phyloP scores from a whole-genome alignment of 2,113 vertebrate genomes.

The Rutilus rutilus region DNA sequence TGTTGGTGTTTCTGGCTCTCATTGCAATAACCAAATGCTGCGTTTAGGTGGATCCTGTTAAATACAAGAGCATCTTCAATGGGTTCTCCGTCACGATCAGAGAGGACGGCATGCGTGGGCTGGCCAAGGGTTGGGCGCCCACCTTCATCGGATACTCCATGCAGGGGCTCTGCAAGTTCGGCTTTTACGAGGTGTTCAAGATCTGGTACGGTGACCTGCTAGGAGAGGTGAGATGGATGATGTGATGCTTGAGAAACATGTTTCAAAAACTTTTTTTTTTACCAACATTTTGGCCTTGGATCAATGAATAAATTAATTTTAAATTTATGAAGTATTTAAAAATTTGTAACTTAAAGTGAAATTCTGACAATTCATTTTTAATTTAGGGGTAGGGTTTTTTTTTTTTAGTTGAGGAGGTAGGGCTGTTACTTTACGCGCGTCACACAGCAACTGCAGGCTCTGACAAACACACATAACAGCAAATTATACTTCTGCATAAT shows the following conservation, averaged over 20 bases:
- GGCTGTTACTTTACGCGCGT: no score
- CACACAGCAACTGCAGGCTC: no score
- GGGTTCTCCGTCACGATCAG: constrained; percentile 90
- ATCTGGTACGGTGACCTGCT: constrained; percentile 89
- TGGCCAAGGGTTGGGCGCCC: constrained; percentile 98
- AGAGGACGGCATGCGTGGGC: constrained; percentile 92
- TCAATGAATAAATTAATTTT: background rate
- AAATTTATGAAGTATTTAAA: background rate
- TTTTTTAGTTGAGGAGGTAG: no score
- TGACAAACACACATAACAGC: no score
- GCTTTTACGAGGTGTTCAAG: constrained; percentile 99
- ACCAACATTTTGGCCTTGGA: background rate
- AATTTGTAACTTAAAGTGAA: background rate
- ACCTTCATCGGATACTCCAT: constrained; percentile 98
- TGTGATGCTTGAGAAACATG: background rate
- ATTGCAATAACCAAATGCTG: background rate
- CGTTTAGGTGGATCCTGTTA: constrained; percentile 88
- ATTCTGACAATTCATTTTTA: no score
- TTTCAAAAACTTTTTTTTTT: background rate
- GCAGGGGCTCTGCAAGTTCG: constrained; percentile 99
- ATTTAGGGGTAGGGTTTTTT: no score
- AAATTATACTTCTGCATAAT: no score
- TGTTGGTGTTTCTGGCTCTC: background rate
- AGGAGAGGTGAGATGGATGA: constrained; percentile 85
- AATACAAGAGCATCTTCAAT: constrained; percentile 95